Conservation (phyloP, 1,140 invertebrate genomes). For the Parapsyche elsis region DNA sequence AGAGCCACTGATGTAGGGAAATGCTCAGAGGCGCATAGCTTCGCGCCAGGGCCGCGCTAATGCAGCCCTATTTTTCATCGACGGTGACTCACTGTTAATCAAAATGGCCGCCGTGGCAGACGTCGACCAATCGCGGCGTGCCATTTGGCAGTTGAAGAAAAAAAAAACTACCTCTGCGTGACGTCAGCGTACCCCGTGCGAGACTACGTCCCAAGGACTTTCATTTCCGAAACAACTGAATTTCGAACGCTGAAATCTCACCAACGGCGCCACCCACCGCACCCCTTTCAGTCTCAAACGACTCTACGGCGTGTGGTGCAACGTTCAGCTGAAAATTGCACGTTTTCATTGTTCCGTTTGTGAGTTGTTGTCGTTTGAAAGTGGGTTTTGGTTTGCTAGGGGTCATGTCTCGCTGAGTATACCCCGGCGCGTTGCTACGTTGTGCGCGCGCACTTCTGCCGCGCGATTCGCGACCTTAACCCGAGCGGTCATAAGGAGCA, state of each 20-base stretch:
- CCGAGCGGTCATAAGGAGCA: background rate
- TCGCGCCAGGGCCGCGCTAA: slow-evolving; percentile 65
- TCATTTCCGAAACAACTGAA: slow-evolving; percentile 58
- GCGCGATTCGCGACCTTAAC: background rate
- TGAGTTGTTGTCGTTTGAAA: background rate
- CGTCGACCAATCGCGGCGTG: slow-evolving; percentile 64
- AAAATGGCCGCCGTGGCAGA: slow-evolving; percentile 68
- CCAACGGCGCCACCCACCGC: background rate
- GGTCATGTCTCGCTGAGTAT: background rate
- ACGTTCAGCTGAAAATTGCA: background rate
- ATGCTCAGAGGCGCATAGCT: slow-evolving; percentile 68
- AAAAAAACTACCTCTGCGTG: slow-evolving; percentile 67
- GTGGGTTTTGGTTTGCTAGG: background rate
- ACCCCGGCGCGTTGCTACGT: background rate
- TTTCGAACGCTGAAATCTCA: slow-evolving; percentile 39
- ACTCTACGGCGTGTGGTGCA: background rate
- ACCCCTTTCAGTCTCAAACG: background rate
- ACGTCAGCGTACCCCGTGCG: slow-evolving; percentile 65
- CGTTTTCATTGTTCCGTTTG: background rate
- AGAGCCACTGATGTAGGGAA: slow-evolving; percentile 61
- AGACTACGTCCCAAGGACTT: slow-evolving; percentile 69
- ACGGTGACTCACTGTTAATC: slow-evolving; percentile 68
- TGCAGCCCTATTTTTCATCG: slow-evolving; percentile 68
- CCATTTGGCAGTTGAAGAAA: slow-evolving; percentile 54
- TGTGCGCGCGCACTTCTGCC: background rate